phyloP scores from a whole-genome alignment of 2,888 invertebrate species.

The Perizoma flavofasciatum region DNA sequence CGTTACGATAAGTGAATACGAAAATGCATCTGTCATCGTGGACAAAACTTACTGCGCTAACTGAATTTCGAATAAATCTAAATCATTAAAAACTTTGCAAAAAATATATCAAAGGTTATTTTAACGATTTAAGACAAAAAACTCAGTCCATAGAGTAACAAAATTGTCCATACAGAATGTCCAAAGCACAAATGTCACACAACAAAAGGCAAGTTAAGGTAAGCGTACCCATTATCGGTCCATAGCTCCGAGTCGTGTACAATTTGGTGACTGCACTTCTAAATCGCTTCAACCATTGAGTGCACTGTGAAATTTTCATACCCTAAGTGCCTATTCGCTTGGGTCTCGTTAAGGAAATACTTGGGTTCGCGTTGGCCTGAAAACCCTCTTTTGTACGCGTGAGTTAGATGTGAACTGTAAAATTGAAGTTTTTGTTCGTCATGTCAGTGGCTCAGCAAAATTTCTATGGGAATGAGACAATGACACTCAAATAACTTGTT shows the following conservation, averaged over 20 bases:
- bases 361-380: slow-evolving; percentile 45
- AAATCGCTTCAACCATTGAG: slow-evolving; percentile 69
- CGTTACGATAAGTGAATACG: too few species aligned
- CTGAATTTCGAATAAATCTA: too few species aligned
- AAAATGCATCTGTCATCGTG: too few species aligned
- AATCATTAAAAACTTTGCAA: too few species aligned
- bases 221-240: slow-evolving; percentile 41
- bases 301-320: slow-evolving; percentile 72
- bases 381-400: slow-evolving; percentile 40
- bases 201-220: slow-evolving; percentile 29
- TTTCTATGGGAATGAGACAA: too few species aligned
- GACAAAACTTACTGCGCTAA: too few species aligned
- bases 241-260: slow-evolving; percentile 47
- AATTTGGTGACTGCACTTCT: slow-evolving; percentile 68
- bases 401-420: slow-evolving; percentile 13
- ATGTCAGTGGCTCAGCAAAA: too few species aligned
- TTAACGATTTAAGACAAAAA: too few species aligned
- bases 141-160: too few species aligned
- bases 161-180: not conserved
- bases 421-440: too few species aligned
- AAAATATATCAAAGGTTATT: too few species aligned
- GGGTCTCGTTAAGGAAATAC: slow-evolving; percentile 62
- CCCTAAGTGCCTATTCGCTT: slow-evolving; percentile 62
- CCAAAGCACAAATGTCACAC: slow-evolving; percentile 17
- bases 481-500: too few species aligned